These are phyloP conservation scores for Carassius carassius DNA, from an alignment of 2,113 vertebrate genomes.

Conservation along the genomic window DNA sequence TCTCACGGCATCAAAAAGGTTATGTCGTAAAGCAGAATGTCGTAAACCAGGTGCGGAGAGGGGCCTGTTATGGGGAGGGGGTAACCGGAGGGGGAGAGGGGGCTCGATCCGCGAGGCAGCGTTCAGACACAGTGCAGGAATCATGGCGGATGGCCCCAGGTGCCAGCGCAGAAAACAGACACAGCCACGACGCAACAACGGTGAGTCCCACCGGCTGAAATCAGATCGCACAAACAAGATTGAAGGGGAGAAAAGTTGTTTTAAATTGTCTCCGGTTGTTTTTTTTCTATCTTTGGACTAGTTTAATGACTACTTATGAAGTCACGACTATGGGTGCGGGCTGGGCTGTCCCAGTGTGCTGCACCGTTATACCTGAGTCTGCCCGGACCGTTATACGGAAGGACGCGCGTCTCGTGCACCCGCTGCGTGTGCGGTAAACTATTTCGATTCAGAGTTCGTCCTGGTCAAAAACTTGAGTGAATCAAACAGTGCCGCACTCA, in stretches of 20 bases:
- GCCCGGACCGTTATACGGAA: no score
- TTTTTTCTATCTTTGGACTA: no score
- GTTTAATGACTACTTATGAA: no score
- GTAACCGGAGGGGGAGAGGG: constrained; percentile 55
- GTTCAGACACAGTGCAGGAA: constrained; percentile 89
- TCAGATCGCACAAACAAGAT: constrained; percentile 6
- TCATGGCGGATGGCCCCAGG: constrained; percentile 99
- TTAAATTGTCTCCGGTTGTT: no score
- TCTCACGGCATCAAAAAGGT: constrained; percentile 64
- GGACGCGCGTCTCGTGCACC: no score
- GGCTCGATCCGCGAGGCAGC: constrained; percentile 49
- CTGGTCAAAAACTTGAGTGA: no score
- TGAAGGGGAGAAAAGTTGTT: constrained; percentile 42
- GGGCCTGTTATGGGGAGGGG: constrained; percentile 57
- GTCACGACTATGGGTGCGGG: no score
- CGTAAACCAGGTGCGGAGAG: constrained; percentile 81
- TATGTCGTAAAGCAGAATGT: constrained; percentile 81
- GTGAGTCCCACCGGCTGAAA: constrained; percentile 74
- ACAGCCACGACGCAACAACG: constrained; percentile 91
- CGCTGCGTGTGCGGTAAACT: no score
- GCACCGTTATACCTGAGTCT: no score
- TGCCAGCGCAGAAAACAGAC: constrained; percentile 98
- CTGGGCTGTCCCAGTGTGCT: no score
- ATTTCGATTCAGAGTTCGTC: no score
- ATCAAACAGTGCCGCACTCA: no score